Evolutionary conservation across 1,140 invertebrate genomes (phyloP).

Genomic region (Aricia agestis): DNA sequence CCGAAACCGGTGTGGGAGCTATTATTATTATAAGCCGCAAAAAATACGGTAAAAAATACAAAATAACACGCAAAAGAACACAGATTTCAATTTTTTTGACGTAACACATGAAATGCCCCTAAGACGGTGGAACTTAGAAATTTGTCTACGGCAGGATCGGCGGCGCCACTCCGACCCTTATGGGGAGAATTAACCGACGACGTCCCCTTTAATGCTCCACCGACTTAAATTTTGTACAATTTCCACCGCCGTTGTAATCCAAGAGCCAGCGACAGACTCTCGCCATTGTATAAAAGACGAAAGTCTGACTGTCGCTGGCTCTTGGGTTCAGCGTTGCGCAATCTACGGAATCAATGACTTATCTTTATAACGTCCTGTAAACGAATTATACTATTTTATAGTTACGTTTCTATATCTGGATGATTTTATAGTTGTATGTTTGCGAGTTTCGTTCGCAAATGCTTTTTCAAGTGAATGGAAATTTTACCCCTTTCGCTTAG

Average conservation of each 20-base stretch:
- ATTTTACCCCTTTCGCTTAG: no score
- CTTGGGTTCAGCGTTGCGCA: constrained; percentile 46
- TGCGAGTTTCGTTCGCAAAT: no score
- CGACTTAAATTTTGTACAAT: constrained; percentile 73
- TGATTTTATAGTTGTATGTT: no score
- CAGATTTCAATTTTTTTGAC: no score
- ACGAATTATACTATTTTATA: constrained; percentile 11
- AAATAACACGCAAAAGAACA: no score
- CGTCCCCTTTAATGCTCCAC: constrained; percentile 69
- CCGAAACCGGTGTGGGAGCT: no score
- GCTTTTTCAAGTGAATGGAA: no score
- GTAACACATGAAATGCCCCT: not conserved
- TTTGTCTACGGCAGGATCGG: constrained; percentile 68
- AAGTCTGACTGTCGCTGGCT: no score
- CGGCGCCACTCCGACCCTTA: constrained; percentile 71
- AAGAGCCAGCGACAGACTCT: no score
- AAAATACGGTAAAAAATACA: no score
- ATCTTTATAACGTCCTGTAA: constrained; percentile 43
- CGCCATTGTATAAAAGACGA: no score
- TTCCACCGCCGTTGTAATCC: constrained; percentile 44
- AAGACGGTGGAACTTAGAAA: constrained; percentile 44
- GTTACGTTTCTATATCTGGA: not conserved
- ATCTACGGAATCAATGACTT: constrained; percentile 58
- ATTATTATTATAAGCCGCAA: no score
- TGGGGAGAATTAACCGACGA: constrained; percentile 71